phyloP scores from a whole-genome alignment of 2,888 invertebrate species.

The Metallyticus violacea region DNA sequence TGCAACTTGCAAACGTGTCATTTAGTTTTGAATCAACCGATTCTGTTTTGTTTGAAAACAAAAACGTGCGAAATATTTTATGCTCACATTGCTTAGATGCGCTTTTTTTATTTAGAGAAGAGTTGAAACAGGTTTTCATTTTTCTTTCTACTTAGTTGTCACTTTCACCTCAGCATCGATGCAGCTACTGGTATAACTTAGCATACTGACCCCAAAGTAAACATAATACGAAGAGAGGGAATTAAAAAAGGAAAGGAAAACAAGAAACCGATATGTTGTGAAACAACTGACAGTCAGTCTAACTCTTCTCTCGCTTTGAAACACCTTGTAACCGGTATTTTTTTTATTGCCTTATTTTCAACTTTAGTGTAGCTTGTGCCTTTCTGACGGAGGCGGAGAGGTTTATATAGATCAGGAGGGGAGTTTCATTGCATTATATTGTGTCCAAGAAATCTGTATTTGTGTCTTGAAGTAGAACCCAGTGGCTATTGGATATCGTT shows the following conservation, averaged over 20 bases:
- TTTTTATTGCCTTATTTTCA: no score
- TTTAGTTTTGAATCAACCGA: not conserved
- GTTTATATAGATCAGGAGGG: no score
- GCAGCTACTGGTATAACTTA: no score
- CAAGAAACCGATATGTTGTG: not conserved
- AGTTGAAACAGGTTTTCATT: not conserved
- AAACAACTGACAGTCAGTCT: not conserved
- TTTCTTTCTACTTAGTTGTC: not conserved
- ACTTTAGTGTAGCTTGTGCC: no score
- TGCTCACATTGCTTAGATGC: no score
- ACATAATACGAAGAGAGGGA: not conserved
- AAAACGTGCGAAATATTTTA: not conserved
- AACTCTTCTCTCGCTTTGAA: not conserved
- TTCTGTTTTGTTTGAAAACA: not conserved
- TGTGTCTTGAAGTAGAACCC: no score
- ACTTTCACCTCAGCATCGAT: not conserved
- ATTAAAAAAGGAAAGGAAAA: not conserved
- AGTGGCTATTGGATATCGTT: no score
- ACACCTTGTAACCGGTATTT: no score
- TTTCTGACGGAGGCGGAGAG: no score
- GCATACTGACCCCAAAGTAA: not conserved
- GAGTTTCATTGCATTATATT: no score
- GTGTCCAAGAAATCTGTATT: no score
- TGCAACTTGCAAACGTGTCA: no score
- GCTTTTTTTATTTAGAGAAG: not conserved